phyloP scores from a whole-genome alignment of 2,797 vertebrate genomes.

The Polyboroides typus region DNA sequence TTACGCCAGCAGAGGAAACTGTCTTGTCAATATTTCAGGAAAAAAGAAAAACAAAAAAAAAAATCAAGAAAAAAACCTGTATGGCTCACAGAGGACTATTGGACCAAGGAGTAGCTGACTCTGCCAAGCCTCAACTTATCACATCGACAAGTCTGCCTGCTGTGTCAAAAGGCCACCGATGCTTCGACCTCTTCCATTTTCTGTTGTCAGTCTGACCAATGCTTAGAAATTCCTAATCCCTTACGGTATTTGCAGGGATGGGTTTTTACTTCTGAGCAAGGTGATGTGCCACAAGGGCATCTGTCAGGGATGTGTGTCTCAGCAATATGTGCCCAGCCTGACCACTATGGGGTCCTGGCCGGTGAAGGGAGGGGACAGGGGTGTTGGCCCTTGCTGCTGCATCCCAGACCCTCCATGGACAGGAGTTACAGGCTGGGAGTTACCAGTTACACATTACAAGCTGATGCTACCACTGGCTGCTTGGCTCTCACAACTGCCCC shows the following conservation, averaged over 20 bases:
- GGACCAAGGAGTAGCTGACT: not conserved
- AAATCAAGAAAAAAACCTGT: fast-evolving
- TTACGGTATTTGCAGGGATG: not conserved
- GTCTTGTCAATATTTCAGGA: not conserved
- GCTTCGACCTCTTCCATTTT: not conserved
- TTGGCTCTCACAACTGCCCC: not conserved
- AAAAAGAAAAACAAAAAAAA: not conserved
- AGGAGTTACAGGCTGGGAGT: not conserved
- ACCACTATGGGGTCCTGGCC: not conserved
- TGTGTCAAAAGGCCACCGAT: not conserved
- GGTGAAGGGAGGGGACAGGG: not conserved
- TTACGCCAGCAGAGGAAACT: not conserved
- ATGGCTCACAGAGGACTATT: not conserved
- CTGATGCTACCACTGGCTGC: not conserved
- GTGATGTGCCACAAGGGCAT: not conserved
- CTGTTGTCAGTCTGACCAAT: not conserved
- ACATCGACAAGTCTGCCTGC: not conserved
- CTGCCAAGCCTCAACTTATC: not conserved
- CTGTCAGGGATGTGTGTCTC: fast-evolving
- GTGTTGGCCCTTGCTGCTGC: not conserved
- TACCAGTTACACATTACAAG: not conserved
- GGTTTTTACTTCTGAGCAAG: not conserved
- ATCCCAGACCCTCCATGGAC: not conserved
- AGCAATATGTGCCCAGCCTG: not conserved
- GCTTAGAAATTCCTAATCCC: not conserved